Base-by-base conservation (phyloP, 2,888 invertebrate genomes). In the Tenthredo mesomela region DNA sequence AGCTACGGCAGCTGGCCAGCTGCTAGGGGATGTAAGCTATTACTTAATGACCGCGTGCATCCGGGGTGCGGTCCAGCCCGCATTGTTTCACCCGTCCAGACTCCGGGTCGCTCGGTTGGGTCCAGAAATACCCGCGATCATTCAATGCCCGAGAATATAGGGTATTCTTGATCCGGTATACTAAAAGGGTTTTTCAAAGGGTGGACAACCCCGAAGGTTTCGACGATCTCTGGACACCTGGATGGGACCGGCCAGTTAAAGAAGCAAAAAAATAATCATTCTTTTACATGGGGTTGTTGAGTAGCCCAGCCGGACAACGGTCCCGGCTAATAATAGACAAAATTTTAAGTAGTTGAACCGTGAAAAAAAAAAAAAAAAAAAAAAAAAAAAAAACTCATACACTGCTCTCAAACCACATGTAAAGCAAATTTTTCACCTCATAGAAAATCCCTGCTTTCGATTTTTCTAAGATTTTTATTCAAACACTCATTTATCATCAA, bases 61-160 rank as follows among this genome's bases (percentile, higher is more conserved):
- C 92, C 92, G 92, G 92, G 92, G 92, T 92, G 92, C 91, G 91
- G 92, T 92, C 92, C 92, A 88, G 92, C 88, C 87, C 82, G 89
- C 88, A 91, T 92, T 92, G 92, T 92, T 92, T 92, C 92, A 91
- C 40, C 40, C 50, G 77, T 77, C 77, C 77, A 77, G 77, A 50
- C 29, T 15, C 50, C 50, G 5, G 40, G 43, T 43, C 73, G 73
- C 47, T 43, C n/a, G 25, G 25, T n/a, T 33, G 67, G 33, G 67
- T 33, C 67, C 67, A 33, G 67, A 33, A 67, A 33, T 37, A 67
- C 29, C 71, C 40, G 40, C n/a, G 80, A 50, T 50, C 29, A 61
- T 80, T 80, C 12, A 80, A 80, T 40, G 80, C 50, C 54, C 77
- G 54, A 54, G 54, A 50, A 33, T 7, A 47, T n/a, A 54, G 37